Percentiles rank a stretch among this genome's conserved stretches.
Conservation (phyloP, 2,113 vertebrate species). For the Cryptomyrus ogoouensis region DNA sequence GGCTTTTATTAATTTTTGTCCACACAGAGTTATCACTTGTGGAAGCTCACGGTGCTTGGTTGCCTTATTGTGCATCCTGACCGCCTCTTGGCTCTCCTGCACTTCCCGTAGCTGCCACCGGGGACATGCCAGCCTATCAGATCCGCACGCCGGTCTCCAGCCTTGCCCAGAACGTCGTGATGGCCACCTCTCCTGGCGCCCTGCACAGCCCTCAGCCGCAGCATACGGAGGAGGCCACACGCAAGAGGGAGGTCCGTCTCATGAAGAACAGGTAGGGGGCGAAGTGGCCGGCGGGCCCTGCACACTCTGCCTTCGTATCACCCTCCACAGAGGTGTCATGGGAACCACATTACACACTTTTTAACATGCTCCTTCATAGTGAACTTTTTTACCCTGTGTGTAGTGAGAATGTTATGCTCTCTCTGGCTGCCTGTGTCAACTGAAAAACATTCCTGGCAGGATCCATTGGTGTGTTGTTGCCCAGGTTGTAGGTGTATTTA, state of each 20-base stretch:
- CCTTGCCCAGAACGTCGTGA: conserved; percentile 81
- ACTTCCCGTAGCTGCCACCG: conserved; percentile 69
- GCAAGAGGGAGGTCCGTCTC: conserved; percentile 86
- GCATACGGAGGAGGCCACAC: conserved; percentile 81
- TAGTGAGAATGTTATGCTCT: neutral
- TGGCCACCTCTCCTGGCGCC: conserved; percentile 75
- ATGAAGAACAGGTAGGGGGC: conserved; percentile 85
- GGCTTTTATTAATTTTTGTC: neutral
- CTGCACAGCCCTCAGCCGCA: conserved; percentile 73
- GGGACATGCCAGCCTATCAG: conserved; percentile 90
- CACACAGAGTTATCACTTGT: neutral
- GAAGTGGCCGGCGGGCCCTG: neutral
- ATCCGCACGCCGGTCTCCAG: conserved; percentile 78
- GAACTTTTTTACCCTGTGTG: neutral
- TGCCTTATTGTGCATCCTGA: neutral
- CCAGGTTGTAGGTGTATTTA: neutral
- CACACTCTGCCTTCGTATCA: neutral
- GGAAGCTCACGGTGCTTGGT: neutral
- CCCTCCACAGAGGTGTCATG: neutral
- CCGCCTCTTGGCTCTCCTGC: neutral
- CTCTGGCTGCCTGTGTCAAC: neutral
- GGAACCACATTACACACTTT: neutral
- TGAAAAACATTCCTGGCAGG: neutral
- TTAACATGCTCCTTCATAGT: neutral
- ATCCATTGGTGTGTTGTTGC: neutral